Percentiles rank a stretch among this genome's conserved stretches.
Evolutionary conservation across 2,797 vertebrate species (phyloP).

Genomic region (Eulemur rubriventer): DNA sequence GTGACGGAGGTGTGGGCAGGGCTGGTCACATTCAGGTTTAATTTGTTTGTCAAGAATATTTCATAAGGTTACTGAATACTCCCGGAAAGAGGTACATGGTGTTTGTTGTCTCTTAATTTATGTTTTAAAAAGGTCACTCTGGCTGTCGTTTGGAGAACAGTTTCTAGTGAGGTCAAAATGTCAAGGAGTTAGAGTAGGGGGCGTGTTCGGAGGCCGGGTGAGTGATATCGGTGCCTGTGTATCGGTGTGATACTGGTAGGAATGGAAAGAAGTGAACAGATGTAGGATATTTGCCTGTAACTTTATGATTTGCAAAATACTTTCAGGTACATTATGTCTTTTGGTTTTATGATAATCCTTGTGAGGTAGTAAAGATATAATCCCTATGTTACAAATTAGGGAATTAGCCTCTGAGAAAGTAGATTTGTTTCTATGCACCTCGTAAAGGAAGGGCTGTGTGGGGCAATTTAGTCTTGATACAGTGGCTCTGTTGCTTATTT

Average conservation of each 20-base stretch:
- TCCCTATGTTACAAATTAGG: background rate
- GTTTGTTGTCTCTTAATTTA: background rate
- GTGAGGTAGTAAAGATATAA: background rate
- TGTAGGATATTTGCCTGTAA: background rate
- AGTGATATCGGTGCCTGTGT: background rate
- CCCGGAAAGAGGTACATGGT: background rate
- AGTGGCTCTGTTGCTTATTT: background rate
- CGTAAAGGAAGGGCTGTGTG: background rate
- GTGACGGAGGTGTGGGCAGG: background rate
- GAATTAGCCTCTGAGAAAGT: background rate
- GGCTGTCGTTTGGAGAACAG: background rate
- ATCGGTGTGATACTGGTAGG: too few relatives aligned
- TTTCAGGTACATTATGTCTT: background rate
- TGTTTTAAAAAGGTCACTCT: background rate
- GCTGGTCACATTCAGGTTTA: background rate
- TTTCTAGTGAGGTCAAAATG: background rate
- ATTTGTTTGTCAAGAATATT: background rate
- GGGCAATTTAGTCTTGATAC: background rate
- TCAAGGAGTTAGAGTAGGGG: background rate
- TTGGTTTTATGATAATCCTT: background rate
- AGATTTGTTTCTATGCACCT: background rate
- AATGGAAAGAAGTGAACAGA: background rate
- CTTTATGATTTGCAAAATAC: background rate
- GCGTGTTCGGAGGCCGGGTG: background rate
- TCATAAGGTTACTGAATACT: background rate